These are phyloP conservation scores for Gallinago undulata DNA, from an alignment of 2,113 vertebrate genomes.

Conservation along the genomic window DNA sequence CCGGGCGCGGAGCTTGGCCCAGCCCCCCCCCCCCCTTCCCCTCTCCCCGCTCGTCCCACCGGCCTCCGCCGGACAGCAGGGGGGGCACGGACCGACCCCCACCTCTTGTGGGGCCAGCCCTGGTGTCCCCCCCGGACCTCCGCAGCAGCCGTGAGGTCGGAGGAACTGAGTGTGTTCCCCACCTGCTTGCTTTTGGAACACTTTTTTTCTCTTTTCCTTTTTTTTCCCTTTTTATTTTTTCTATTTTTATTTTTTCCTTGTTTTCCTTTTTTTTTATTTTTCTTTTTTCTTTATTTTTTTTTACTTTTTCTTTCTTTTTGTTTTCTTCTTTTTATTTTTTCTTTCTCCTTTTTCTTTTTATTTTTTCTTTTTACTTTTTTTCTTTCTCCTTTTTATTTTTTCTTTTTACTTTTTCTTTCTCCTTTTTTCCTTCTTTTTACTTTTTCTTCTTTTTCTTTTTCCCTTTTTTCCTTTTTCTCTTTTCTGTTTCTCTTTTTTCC, in stretches of 20 bases:
- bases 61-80: no score
- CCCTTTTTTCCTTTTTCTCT: no score
- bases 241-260: no score
- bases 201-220: not conserved
- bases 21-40: not conserved
- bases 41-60: not conserved
- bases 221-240: no score
- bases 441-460: not conserved
- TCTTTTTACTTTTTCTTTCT: no score
- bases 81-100: slow-evolving; percentile 55
- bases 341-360: not conserved
- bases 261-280: not conserved
- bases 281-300: rapidly evolving
- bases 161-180: rapidly evolving
- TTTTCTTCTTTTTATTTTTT: no score
- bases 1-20: not conserved
- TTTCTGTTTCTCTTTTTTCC: no score
- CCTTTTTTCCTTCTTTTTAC: rapidly evolving
- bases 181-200: not conserved
- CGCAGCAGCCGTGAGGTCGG: not conserved
- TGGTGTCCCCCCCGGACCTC: rapidly evolving
- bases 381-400: no score
- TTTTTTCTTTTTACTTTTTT: no score
- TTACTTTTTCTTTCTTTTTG: no score
- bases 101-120: not conserved